Percentiles rank a stretch among this genome's conserved stretches.
These are phyloP conservation scores for Archips crataeganus DNA, from an alignment of 2,888 invertebrate species.

Conservation along the genomic window DNA sequence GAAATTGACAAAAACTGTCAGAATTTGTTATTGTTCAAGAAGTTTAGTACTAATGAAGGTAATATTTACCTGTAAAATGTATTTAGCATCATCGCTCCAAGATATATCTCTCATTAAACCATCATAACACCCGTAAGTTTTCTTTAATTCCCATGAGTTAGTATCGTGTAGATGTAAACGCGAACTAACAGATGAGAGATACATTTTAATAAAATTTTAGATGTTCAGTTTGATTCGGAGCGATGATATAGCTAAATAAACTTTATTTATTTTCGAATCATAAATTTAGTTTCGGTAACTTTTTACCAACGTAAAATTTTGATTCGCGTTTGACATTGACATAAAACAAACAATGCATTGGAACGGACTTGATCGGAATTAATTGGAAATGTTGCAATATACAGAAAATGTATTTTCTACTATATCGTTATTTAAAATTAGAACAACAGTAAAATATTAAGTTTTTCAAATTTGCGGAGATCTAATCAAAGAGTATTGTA, in stretches of 20 bases:
- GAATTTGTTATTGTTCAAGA: neutral
- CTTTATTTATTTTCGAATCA: conserved; percentile 27
- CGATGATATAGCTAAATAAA: conserved; percentile 23
- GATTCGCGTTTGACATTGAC: conserved; percentile 39
- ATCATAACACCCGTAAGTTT: conserved; percentile 80
- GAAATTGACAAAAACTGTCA: conserved; percentile 50
- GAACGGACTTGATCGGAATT: neutral
- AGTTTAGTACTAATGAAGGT: neutral
- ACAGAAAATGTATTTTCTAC: neutral
- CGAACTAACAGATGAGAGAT: conserved; percentile 85
- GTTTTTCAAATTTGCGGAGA: neutral
- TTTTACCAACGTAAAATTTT: conserved; percentile 41
- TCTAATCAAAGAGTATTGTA: no score
- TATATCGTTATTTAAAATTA: neutral
- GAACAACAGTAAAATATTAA: neutral
- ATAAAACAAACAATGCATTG: neutral
- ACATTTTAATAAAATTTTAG: conserved; percentile 69
- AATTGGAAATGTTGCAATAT: conserved; percentile 2
- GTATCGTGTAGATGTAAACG: conserved; percentile 84
- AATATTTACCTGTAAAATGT: conserved; percentile 74
- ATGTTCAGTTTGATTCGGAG: conserved; percentile 15
- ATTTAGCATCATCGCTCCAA: conserved; percentile 84
- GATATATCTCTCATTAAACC: conserved; percentile 74
- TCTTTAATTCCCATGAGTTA: conserved; percentile 82
- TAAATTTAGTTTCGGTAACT: conserved; percentile 30